A percentile compares a stretch with the other conserved stretches of the same genome.
Evolutionary conservation across 1,140 invertebrate genomes (phyloP).

Genomic region (Goniozus legneri): DNA sequence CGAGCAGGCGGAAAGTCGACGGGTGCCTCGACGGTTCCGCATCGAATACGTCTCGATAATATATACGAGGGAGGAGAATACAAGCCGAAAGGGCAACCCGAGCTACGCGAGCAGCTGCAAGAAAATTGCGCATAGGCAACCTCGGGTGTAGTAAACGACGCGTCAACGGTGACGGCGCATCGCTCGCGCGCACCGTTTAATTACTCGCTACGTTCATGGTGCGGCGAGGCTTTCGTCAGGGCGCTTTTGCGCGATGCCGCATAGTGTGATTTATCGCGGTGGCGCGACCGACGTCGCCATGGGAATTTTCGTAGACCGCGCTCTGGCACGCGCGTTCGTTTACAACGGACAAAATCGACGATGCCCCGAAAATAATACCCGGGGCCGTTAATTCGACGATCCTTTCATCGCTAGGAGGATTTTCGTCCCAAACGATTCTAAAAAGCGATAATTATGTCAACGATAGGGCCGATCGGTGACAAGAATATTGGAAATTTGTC

Average conservation of each 20-base stretch:
- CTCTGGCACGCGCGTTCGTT: too few relatives aligned
- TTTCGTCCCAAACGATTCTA: too few relatives aligned
- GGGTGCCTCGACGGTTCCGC: too few relatives aligned
- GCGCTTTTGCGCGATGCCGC: constrained; percentile 29
- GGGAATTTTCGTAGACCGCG: constrained; percentile 26
- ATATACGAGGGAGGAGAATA: constrained; percentile 35
- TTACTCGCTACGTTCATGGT: constrained; percentile 39
- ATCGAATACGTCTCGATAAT: constrained; percentile 31
- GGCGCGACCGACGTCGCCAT: constrained; percentile 10
- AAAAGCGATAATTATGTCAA: too few relatives aligned
- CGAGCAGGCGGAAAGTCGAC: not conserved
- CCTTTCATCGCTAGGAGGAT: too few relatives aligned
- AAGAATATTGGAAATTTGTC: constrained; percentile 20
- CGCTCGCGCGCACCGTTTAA: constrained; percentile 28
- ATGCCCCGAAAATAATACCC: too few relatives aligned
- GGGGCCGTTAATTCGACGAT: too few relatives aligned
- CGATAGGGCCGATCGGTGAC: too few relatives aligned
- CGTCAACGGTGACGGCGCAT: constrained; percentile 12
- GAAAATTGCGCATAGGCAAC: constrained; percentile 15
- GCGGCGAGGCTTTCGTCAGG: constrained; percentile 28
- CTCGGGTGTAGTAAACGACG: constrained; percentile 23
- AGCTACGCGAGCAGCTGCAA: too few relatives aligned
- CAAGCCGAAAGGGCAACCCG: constrained; percentile 17
- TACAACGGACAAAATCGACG: too few relatives aligned
- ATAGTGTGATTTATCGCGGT: constrained; percentile 28